Evolutionary conservation across 2,797 vertebrate species (phyloP).

Genomic region (Manis pentadactyla): DNA sequence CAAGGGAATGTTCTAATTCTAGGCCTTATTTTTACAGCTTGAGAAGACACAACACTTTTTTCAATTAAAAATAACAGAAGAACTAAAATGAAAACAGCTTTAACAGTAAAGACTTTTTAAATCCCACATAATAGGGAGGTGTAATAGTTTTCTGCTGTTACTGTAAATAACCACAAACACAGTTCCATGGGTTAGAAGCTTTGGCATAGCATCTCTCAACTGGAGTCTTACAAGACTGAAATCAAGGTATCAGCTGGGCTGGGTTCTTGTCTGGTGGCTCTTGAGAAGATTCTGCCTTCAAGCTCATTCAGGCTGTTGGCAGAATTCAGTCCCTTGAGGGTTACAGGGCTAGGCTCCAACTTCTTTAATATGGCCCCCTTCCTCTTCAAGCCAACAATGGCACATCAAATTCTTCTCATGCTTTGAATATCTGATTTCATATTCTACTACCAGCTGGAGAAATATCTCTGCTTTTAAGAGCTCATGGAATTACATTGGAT

Average conservation of each 20-base stretch:
- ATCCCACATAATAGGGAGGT: background rate
- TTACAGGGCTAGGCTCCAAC: background rate
- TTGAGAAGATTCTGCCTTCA: background rate
- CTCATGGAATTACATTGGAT: background rate
- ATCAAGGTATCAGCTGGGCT: background rate
- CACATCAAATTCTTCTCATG: background rate
- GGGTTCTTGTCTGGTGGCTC: background rate
- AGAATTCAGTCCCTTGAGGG: background rate
- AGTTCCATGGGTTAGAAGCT: background rate
- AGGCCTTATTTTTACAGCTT: background rate
- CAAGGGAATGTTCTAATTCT: background rate
- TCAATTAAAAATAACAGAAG: background rate
- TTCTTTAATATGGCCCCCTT: background rate
- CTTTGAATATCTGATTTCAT: background rate
- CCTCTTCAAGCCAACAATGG: background rate
- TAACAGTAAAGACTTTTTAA: background rate
- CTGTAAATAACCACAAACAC: background rate
- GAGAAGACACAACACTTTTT: background rate
- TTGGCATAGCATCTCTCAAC: background rate
- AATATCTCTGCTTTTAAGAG: background rate
- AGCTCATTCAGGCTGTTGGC: background rate
- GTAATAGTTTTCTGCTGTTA: background rate
- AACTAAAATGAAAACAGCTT: conserved; percentile 18
- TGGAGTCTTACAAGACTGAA: background rate
- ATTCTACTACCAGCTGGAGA: background rate